phyloP scores from a whole-genome alignment of 2,888 invertebrate genomes.

The Ormyrus pomaceus region DNA sequence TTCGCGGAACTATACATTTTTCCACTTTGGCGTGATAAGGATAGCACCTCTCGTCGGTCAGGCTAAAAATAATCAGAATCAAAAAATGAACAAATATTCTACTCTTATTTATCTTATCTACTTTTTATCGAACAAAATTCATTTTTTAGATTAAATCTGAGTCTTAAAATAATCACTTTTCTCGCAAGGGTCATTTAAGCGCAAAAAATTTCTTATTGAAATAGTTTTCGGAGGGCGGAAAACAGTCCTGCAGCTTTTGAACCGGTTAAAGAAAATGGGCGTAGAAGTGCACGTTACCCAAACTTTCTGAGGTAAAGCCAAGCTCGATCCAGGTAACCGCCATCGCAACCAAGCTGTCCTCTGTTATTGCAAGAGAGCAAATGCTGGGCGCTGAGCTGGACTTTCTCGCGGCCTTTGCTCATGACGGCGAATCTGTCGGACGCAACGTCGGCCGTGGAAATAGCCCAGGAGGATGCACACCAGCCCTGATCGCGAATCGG shows the following conservation, averaged over 20 bases:
- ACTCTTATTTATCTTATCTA: neutral
- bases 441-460: slow-evolving; percentile 89
- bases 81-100: neutral
- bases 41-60: slow-evolving; percentile 91
- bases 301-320: slow-evolving; percentile 91
- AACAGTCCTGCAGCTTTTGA: no score
- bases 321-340: slow-evolving; percentile 93
- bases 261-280: no score
- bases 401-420: slow-evolving; percentile 86
- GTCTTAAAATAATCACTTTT: no score
- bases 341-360: slow-evolving; percentile 88
- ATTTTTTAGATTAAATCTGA: neutral
- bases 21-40: slow-evolving; percentile 84
- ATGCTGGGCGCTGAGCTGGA: slow-evolving; percentile 88
- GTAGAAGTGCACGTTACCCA: slow-evolving; percentile 77
- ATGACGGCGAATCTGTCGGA: slow-evolving; percentile 91
- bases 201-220: no score
- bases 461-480: slow-evolving; percentile 95
- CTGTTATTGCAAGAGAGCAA: slow-evolving; percentile 90
- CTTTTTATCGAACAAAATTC: slow-evolving; percentile 28
- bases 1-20: slow-evolving; percentile 81
- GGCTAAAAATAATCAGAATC: slow-evolving; percentile 76
- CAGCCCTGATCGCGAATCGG: slow-evolving; percentile 84
- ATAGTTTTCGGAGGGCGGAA: no score
- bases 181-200: no score